These are phyloP conservation scores for Lucilia sericata DNA, from an alignment of 1,140 invertebrate species.

Conservation along the genomic window DNA sequence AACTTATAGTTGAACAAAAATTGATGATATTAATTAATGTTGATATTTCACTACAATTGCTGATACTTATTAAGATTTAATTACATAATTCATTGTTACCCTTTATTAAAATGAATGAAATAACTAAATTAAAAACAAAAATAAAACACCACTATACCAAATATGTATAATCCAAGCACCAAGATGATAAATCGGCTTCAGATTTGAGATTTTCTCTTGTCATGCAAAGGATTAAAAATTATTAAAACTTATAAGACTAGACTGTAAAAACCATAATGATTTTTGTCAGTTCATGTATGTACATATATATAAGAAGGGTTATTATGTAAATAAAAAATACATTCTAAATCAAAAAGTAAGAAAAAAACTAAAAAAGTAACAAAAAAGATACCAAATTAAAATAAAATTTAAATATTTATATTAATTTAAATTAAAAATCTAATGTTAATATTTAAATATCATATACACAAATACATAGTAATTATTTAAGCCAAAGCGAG, in stretches of 20 bases:
- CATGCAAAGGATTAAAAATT: neutral
- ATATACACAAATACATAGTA: neutral
- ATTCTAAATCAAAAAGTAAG: neutral
- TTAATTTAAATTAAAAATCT: neutral
- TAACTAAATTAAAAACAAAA: neutral
- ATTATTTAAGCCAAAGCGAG: neutral
- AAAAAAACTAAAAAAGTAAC: neutral
- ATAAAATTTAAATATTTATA: conserved; percentile 25
- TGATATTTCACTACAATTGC: neutral
- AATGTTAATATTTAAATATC: neutral
- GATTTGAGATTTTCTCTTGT: neutral
- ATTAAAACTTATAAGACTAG: neutral
- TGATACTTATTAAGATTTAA: neutral
- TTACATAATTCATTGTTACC: neutral
- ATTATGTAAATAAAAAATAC: neutral
- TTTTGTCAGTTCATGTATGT: neutral
- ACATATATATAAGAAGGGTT: conserved; percentile 7
- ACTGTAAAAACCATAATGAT: conserved; percentile 8
- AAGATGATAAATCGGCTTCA: neutral
- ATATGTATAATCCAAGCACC: neutral
- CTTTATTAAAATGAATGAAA: neutral
- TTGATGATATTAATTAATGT: neutral
- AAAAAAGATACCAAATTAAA: neutral
- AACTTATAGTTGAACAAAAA: neutral
- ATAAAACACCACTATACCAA: neutral